Conservation (phyloP, 2,113 vertebrate genomes). For the Tricholaema leucomelas region DNA sequence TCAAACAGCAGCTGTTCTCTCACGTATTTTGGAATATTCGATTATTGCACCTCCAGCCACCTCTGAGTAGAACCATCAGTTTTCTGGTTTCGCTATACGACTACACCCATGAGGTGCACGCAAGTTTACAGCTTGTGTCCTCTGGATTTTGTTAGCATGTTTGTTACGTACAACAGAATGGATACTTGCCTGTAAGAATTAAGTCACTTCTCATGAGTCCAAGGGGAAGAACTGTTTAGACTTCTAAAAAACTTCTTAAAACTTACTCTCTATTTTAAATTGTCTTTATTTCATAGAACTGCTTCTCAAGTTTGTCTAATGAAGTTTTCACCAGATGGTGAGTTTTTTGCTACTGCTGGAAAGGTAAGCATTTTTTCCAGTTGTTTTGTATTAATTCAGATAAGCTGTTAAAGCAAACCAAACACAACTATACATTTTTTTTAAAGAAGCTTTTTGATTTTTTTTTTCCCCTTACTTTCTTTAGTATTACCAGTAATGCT, state of each 20-base stretch:
- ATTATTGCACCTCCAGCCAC: not conserved
- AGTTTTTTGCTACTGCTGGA: conserved; percentile 97
- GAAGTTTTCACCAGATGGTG: conserved; percentile 95
- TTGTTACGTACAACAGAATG: not conserved
- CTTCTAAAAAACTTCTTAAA: not conserved
- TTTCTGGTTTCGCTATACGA: not conserved
- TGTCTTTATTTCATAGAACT: conserved; percentile 78
- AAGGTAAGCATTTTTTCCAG: conserved; percentile 76
- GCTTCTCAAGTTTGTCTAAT: conserved; percentile 90
- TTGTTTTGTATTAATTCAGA: not conserved
- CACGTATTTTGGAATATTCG: not conserved
- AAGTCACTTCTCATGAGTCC: not conserved
- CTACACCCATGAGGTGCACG: rapidly evolving
- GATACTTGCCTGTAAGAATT: not conserved
- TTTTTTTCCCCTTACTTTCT: rapidly evolving
- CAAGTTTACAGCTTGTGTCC: not conserved
- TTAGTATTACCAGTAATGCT: not conserved
- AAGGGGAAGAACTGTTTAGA: not conserved
- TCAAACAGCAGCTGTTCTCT: not conserved
- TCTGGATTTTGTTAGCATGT: not conserved
- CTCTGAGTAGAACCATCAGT: not conserved
- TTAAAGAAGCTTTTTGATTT: not conserved
- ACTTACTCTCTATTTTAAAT: not conserved
- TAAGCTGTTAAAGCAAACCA: not conserved
- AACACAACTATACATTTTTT: not conserved